Evolutionary conservation across 1,140 invertebrate species (phyloP), one percentile per base, ranked within the genome.

Genomic region (Elysia chlorotica): DNA sequence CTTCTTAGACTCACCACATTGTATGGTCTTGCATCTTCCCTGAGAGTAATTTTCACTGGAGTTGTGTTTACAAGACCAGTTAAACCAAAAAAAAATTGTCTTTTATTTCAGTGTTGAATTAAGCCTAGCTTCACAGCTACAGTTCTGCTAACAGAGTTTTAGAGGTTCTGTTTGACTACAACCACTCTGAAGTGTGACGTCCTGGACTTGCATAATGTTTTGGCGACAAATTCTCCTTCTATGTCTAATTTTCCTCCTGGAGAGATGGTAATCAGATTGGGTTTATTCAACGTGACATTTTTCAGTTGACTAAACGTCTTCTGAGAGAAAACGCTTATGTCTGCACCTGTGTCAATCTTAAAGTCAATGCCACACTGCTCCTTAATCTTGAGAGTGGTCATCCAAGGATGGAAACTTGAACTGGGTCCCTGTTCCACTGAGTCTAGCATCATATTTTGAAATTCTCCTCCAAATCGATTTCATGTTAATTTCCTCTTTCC

Each of bases 341-440:
- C 62, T 2, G 74, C 68, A 19, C 68, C 74, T 35, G 74, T 75
- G 31, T 75, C 74, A 5, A 67, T 66, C 33, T 75, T 75, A n/a
- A 71, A 71, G 10, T 35, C 5, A 14, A 63, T 33, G n/a, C 33
- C n/a, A 4, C n/a, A n/a, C n/a, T 23, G n/a, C n/a, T 38, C 41
- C 25, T 33, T 48, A n/a, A 65, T 25, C 21, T 31, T 30, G n/a
- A 66, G 30, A 19, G 21, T 38, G n/a, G 35, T 37, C 21, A 1
- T 5, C 65, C 72, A 67, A 53, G 35, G 31, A 38, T n/a, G n/a
- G n/a, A n/a, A n/a, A n/a, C n/a, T n/a, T n/a, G n/a, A n/a, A n/a
- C n/a, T 19, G 14, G 31, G 36, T 2, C 2, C 21, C 6, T 2
- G 17, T 0, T 19, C 5, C 33, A 70, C 53, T 25, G 67, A n/a